Conservation (phyloP, 2,113 vertebrate genomes). For the Burhinus bistriatus region DNA sequence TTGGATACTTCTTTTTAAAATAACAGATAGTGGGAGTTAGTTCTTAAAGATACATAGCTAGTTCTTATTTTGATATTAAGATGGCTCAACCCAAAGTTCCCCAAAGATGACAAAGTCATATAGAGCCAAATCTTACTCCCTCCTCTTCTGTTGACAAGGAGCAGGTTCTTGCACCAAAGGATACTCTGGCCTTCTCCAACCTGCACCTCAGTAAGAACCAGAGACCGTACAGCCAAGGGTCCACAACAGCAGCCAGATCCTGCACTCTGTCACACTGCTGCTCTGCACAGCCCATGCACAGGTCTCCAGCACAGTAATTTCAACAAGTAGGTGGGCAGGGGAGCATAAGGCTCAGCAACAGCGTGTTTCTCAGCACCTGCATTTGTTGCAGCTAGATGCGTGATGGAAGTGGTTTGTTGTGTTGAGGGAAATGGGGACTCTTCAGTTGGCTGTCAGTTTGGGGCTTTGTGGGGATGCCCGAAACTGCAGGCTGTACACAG, state of each 20-base stretch:
- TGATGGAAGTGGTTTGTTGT: not conserved
- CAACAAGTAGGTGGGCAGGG: not conserved
- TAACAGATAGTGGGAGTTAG: not conserved
- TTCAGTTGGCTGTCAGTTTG: too few relatives aligned
- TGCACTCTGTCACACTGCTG: not conserved
- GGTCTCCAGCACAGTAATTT: not conserved
- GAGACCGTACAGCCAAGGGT: not conserved
- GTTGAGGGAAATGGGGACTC: not conserved
- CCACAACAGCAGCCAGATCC: not conserved
- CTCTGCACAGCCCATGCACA: not conserved
- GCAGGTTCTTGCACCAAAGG: not conserved
- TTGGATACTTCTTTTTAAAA: not conserved
- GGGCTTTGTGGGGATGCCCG: not conserved
- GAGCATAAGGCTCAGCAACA: not conserved
- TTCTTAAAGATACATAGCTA: not conserved
- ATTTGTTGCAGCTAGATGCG: fast-evolving
- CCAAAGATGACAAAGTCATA: not conserved
- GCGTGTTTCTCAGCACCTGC: fast-evolving
- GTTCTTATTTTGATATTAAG: not conserved
- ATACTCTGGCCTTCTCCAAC: not conserved
- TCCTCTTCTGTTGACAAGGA: not conserved
- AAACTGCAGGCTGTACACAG: not conserved
- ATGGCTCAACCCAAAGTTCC: not conserved
- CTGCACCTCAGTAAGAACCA: not conserved
- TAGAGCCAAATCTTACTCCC: not conserved